Conservation (phyloP, 1,140 invertebrate genomes). For the Macrostomum lignano region DNA sequence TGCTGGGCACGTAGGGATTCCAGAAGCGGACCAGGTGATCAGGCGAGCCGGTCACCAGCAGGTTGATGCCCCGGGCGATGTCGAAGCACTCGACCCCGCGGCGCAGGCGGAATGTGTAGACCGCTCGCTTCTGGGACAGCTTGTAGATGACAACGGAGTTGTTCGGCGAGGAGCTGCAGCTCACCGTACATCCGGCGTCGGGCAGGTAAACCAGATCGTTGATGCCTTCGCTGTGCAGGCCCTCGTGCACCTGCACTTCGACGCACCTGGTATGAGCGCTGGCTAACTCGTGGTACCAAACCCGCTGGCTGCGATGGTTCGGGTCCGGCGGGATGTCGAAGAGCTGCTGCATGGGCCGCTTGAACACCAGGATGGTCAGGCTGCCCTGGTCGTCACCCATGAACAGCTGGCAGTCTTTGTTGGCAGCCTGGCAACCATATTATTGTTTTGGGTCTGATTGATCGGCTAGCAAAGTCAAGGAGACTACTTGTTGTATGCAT, state of each 20-base stretch:
- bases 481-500: no score
- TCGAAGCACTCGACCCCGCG: slow-evolving; percentile 23
- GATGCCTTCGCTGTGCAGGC: not conserved
- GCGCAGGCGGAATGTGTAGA: no score
- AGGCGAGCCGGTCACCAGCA: slow-evolving; percentile 35
- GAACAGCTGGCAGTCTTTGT: no score
- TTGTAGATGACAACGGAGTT: no score
- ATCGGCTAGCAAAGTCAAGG: no score
- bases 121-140: not conserved
- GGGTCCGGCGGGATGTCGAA: no score
- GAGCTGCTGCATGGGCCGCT: no score
- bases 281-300: not conserved
- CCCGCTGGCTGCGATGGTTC: no score
- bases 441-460: no score
- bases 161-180: not conserved
- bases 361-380: no score
- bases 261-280: slow-evolving; percentile 5
- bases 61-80: slow-evolving; percentile 19
- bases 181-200: not conserved
- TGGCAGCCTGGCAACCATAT: no score
- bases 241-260: not conserved
- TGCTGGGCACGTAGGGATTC: slow-evolving; percentile 41
- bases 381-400: no score
- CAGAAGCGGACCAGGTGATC: slow-evolving; percentile 42
- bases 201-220: not conserved